Evolutionary conservation across 2,888 invertebrate genomes (phyloP).

Genomic region (Microdon myrmicae): DNA sequence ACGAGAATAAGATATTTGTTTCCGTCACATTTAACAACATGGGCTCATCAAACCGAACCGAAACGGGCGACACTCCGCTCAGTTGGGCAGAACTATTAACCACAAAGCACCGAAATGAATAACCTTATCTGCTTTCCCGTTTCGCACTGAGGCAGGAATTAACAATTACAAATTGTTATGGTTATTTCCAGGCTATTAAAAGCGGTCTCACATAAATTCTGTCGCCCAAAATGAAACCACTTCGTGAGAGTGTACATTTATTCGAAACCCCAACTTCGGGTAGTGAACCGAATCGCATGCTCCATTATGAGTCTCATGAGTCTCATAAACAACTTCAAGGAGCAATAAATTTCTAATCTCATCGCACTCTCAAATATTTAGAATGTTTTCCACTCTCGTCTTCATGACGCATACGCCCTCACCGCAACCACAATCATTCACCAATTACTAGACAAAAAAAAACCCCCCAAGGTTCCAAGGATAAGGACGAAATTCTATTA

Average conservation of each 20-base stretch:
- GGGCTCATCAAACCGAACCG: too few species aligned
- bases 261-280: constrained; percentile 7
- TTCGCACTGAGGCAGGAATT: too few species aligned
- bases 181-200: constrained; percentile 34
- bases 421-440: constrained; percentile 2
- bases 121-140: too few species aligned
- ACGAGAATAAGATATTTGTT: too few species aligned
- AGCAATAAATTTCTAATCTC: constrained; percentile 50
- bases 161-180: constrained; percentile 50
- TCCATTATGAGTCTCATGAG: constrained; percentile 44
- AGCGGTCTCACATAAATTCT: constrained; percentile 32
- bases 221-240: constrained; percentile 12
- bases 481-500: too few species aligned
- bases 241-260: constrained; percentile 27
- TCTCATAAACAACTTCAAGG: constrained; percentile 43
- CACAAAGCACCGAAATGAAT: too few species aligned
- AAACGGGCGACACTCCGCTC: too few species aligned
- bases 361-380: constrained; percentile 40
- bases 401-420: constrained; percentile 6
- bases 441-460: constrained; percentile 39
- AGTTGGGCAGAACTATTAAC: too few species aligned
- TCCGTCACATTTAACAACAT: too few species aligned
- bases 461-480: too few species aligned
- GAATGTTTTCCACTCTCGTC: constrained; percentile 2
- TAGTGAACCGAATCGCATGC: constrained; percentile 35